Evolutionary conservation across 2,888 invertebrate genomes (phyloP), one percentile per base, ranked within the genome.

Genomic region (Biston stratarius): DNA sequence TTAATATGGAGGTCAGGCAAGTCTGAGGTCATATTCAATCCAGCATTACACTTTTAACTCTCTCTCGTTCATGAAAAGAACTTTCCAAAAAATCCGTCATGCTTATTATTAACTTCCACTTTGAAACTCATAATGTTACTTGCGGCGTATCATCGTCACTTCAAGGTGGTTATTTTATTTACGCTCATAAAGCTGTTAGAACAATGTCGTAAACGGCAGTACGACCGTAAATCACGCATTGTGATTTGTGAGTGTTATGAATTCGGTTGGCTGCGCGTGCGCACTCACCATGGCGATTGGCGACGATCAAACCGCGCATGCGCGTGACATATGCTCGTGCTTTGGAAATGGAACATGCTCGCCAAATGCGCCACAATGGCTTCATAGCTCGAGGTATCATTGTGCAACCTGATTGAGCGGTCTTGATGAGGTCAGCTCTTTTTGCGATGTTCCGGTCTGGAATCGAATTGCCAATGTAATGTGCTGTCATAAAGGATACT

Each of bases 241-340:
- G 38, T 38, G 38, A 38, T 38, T 86, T 86, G 82, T 86, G 82
- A 80, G 34, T 59, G 58, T 67, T 67, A 45, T 67, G 62, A 67
- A 78, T 77, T 82, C 82, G 86, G 82, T 82, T 83, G 83, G 84
- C 70, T 84, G 88, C 84, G 74, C 83, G 78, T 84, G 84, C 83
- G 83, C 89, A 84, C 78, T 69, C 82, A 84, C 85, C 89, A 78
- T 89, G 83, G 83, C 85, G 77, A 79, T 67, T 89, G 83, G 84
- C 86, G 77, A 78, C 68, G 73, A 82, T 83, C 79, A 77, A 78
- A 74, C 71, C 76, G 82, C 83, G 83, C 84, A 77, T 77, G 84
- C 83, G 77, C 85, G 77, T 81, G 82, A 82, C 82, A 82, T 74
- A 77, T 78, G 76, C 72, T 59, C 72, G 75, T 75, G 74, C 82